Evolutionary conservation across 2,888 invertebrate genomes (phyloP).

Genomic region (Pandemis heparana): DNA sequence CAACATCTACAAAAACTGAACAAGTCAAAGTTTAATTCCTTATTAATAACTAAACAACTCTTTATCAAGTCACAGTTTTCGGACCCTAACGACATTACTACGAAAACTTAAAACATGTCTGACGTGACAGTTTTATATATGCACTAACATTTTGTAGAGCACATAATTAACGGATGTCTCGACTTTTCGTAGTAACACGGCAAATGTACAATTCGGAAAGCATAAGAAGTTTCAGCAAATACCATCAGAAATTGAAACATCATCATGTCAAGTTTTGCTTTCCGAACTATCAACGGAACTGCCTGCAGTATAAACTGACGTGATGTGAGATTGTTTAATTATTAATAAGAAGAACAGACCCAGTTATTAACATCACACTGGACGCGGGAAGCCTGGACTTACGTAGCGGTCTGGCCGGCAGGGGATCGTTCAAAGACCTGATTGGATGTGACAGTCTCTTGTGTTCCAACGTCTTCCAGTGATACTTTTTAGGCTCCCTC

Average conservation of each 20-base stretch:
- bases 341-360: slow-evolving; percentile 28
- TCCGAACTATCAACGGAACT: background rate
- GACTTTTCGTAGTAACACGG: too few relatives aligned
- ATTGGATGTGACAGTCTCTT: slow-evolving; percentile 78
- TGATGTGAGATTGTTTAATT: slow-evolving; percentile 2
- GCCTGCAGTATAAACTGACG: background rate
- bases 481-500: slow-evolving; percentile 68
- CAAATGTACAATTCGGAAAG: background rate
- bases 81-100: background rate
- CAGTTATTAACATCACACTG: slow-evolving; percentile 75
- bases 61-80: background rate
- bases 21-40: slow-evolving; percentile 13
- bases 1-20: background rate
- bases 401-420: slow-evolving; percentile 73
- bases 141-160: too few relatives aligned
- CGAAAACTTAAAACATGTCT: too few relatives aligned
- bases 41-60: slow-evolving; percentile 20
- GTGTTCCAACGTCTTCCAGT: slow-evolving; percentile 79
- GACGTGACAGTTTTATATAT: too few relatives aligned
- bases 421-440: slow-evolving; percentile 72
- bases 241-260: background rate
- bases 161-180: too few relatives aligned
- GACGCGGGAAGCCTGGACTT: slow-evolving; percentile 56
- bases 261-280: background rate
- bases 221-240: background rate